Evolutionary conservation across 2,888 invertebrate genomes (phyloP).

Genomic region (Celastrina argiolus): DNA sequence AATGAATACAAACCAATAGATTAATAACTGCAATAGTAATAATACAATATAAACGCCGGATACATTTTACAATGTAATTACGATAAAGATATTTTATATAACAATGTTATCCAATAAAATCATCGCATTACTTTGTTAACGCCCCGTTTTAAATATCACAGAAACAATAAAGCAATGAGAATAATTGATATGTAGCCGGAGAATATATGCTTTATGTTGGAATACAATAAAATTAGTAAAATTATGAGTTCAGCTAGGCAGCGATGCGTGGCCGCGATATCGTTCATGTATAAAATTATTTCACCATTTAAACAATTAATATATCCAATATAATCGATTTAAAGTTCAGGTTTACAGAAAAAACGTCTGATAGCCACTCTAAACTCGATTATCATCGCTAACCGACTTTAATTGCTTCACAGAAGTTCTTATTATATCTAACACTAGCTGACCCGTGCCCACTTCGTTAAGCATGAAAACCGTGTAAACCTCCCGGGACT

Average conservation of each 20-base stretch:
- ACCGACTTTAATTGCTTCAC: background rate
- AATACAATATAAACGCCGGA: background rate
- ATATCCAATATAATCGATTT: background rate
- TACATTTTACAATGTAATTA: too few species aligned
- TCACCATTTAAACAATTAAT: constrained; percentile 10
- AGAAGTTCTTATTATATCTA: too few species aligned
- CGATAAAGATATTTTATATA: background rate
- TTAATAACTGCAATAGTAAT: background rate
- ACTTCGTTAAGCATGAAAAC: too few species aligned
- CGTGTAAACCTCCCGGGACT: too few species aligned
- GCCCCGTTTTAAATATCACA: constrained; percentile 6
- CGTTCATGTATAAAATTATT: constrained; percentile 21
- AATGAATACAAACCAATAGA: background rate
- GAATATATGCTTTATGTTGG: constrained; percentile 20
- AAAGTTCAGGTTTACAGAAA: constrained; percentile 11
- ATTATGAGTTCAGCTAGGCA: constrained; percentile 13
- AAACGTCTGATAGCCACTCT: background rate
- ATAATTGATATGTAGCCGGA: constrained; percentile 19
- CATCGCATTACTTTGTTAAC: background rate
- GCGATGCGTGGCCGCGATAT: constrained; percentile 6
- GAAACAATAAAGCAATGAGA: constrained; percentile 19
- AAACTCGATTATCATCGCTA: background rate
- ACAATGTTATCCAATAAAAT: constrained; percentile 7
- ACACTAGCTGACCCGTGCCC: too few species aligned
- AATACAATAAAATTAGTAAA: constrained; percentile 19